These are phyloP conservation scores for Geotrupes spiniger DNA, from an alignment of 2,888 invertebrate species.

Conservation along the genomic window DNA sequence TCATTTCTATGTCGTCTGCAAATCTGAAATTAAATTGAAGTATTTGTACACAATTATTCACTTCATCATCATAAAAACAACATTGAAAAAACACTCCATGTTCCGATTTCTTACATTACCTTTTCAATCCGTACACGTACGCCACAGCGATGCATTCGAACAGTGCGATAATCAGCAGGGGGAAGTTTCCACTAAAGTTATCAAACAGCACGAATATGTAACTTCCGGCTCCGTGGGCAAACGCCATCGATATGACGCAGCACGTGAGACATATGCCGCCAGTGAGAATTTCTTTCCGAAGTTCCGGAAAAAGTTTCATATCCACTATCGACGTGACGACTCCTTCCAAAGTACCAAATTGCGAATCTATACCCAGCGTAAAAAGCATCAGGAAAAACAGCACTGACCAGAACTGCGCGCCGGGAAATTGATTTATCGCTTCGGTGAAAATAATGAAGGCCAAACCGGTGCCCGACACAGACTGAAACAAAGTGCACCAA, in stretches of 20 bases:
- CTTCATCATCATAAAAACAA: background rate
- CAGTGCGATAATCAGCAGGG: slow-evolving; percentile 86
- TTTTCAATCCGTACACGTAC: slow-evolving; percentile 90
- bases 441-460: slow-evolving; percentile 98
- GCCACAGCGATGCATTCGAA: slow-evolving; percentile 89
- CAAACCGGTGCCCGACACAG: slow-evolving; percentile 92
- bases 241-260: slow-evolving; percentile 82
- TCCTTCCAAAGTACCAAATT: slow-evolving; percentile 93
- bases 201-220: slow-evolving; percentile 93
- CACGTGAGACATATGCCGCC: slow-evolving; percentile 78
- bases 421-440: slow-evolving; percentile 96
- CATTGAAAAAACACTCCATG: background rate
- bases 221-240: slow-evolving; percentile 90
- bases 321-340: slow-evolving; percentile 95
- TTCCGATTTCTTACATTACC: too few species aligned
- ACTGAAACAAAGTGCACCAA: slow-evolving; percentile 57
- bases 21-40: slow-evolving; percentile 70
- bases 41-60: too few species aligned
- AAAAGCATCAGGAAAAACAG: slow-evolving; percentile 96
- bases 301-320: slow-evolving; percentile 88
- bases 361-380: slow-evolving; percentile 93
- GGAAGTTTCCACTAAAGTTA: slow-evolving; percentile 91
- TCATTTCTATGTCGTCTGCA: slow-evolving; percentile 90
- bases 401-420: slow-evolving; percentile 93
- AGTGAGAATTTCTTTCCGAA: slow-evolving; percentile 85